phyloP scores from a whole-genome alignment of 2,797 vertebrate genomes.

The Pseudochirops cupreus region DNA sequence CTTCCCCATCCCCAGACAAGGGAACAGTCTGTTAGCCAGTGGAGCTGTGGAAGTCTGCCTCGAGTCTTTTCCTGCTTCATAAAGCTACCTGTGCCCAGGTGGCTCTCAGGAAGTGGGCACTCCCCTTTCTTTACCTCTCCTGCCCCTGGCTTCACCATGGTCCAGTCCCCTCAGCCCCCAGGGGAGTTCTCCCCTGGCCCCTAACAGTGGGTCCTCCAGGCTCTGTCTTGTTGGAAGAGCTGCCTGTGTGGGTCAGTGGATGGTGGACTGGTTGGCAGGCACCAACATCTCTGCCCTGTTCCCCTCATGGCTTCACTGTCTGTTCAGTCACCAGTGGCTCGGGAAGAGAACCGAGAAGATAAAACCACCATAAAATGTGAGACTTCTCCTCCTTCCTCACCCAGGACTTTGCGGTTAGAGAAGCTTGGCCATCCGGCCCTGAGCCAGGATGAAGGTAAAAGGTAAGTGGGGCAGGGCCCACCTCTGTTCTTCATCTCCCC shows the following conservation, averaged over 20 bases:
- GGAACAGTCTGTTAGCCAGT: background rate
- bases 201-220: background rate
- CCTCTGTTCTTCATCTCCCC: background rate
- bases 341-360: conserved; percentile 93
- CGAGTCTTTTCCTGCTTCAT: background rate
- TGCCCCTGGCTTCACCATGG: background rate
- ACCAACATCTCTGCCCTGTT: conserved; percentile 59
- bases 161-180: background rate
- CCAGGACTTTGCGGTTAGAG: conserved; percentile 93
- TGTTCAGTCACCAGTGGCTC: conserved; percentile 93
- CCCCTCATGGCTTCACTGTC: conserved; percentile 78
- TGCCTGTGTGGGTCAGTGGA: background rate
- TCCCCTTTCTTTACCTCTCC: background rate
- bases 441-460: conserved; percentile 95
- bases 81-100: background rate
- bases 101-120: background rate
- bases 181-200: background rate
- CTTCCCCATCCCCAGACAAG: background rate
- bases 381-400: conserved; percentile 96
- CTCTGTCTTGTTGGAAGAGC: conserved; percentile 22
- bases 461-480: conserved; percentile 83
- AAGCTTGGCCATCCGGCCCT: conserved; percentile 93
- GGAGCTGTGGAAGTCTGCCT: background rate
- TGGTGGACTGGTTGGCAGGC: conserved; percentile 61
- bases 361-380: conserved; percentile 99